These are phyloP conservation scores for Cyclophora albipunctata DNA, from an alignment of 2,888 invertebrate genomes.

Conservation along the genomic window DNA sequence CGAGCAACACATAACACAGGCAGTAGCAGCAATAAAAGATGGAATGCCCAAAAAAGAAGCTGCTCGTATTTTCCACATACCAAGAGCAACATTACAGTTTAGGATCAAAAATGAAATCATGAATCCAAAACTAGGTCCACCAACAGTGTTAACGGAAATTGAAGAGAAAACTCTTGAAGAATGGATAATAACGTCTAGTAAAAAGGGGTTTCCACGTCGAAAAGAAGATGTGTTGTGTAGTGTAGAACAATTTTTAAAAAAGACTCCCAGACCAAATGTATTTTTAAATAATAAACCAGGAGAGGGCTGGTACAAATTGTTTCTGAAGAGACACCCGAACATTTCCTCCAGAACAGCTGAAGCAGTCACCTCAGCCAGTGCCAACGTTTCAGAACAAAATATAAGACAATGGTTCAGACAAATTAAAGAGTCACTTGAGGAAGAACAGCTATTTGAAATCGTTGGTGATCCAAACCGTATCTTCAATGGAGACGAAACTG, in stretches of 20 bases:
- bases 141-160: slow-evolving; percentile 14
- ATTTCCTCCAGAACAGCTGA: slow-evolving; percentile 16
- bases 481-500: slow-evolving; percentile 21
- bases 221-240: slow-evolving; percentile 9
- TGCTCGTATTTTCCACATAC: too few species aligned
- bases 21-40: slow-evolving; percentile 17
- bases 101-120: slow-evolving; percentile 12
- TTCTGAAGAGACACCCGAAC: slow-evolving; percentile 17
- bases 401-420: slow-evolving; percentile 20
- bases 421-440: slow-evolving; percentile 19
- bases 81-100: slow-evolving; percentile 20
- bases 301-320: slow-evolving; percentile 17
- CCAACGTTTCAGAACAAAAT: slow-evolving; percentile 17
- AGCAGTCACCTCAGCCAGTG: slow-evolving; percentile 20
- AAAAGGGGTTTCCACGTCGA: slow-evolving; percentile 18
- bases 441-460: slow-evolving; percentile 18
- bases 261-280: slow-evolving; percentile 11
- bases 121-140: slow-evolving; percentile 19
- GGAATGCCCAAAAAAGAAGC: slow-evolving; percentile 19
- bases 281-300: slow-evolving; percentile 16
- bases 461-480: slow-evolving; percentile 18
- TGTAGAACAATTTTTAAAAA: too few species aligned
- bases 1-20: slow-evolving; percentile 14
- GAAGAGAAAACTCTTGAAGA: slow-evolving; percentile 18
- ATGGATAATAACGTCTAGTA: slow-evolving; percentile 15